Evolutionary conservation across 2,797 vertebrate species (phyloP).

Genomic region (Fringilla coelebs): DNA sequence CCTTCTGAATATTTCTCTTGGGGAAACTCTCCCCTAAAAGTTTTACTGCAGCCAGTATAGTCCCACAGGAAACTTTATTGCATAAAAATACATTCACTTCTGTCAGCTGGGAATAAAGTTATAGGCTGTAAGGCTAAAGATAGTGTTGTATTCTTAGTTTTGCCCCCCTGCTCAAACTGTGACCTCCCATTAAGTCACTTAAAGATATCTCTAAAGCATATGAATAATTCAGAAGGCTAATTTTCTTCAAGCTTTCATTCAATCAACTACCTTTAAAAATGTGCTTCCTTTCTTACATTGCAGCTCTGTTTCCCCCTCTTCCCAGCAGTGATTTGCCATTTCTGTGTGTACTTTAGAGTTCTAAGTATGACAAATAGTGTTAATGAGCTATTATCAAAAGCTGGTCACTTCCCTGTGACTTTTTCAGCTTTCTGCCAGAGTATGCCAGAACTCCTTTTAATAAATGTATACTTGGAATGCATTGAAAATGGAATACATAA

Average conservation of each 20-base stretch:
- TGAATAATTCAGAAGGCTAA: slow-evolving; percentile 15
- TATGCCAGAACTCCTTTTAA: background rate
- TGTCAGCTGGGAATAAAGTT: slow-evolving; percentile 21
- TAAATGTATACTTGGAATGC: background rate
- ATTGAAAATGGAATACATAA: slow-evolving; percentile 16
- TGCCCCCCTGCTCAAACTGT: background rate
- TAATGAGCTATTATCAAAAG: slow-evolving; percentile 36
- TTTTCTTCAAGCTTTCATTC: background rate
- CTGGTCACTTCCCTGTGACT: background rate
- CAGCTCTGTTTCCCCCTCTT: background rate
- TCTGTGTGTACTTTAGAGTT: background rate
- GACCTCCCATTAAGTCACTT: background rate
- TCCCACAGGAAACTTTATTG: slow-evolving; percentile 23
- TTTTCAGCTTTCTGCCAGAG: background rate
- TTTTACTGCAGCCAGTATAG: background rate
- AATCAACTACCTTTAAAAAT: background rate
- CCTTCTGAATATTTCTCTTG: background rate
- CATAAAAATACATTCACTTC: background rate
- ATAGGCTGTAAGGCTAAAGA: background rate
- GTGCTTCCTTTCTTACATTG: background rate
- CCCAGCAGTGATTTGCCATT: background rate
- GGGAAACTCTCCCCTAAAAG: background rate
- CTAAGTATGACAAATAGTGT: background rate
- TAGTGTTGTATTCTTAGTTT: background rate
- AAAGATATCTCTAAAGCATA: background rate